Percentiles rank a stretch among this genome's conserved stretches.
Conservation (phyloP, 2,888 invertebrate genomes). For the Dryococelus australis region DNA sequence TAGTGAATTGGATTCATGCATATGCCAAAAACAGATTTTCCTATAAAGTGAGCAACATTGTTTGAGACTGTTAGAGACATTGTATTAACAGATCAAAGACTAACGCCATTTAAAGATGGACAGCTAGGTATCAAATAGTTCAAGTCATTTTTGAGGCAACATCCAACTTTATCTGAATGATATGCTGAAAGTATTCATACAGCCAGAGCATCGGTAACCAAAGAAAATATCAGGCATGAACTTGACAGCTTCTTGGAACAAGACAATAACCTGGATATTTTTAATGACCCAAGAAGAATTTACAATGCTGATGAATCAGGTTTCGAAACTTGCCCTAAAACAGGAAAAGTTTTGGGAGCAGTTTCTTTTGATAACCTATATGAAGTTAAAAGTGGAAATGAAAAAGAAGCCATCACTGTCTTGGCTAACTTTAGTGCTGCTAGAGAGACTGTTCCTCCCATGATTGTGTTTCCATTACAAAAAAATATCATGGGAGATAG, state of each 20-base stretch:
- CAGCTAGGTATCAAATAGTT: constrained; percentile 26
- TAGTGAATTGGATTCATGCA: constrained; percentile 26
- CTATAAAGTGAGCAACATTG: constrained; percentile 18
- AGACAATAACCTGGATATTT: constrained; percentile 27
- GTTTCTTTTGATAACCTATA: constrained; percentile 29
- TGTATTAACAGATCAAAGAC: constrained; percentile 23
- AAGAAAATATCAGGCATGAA: background rate
- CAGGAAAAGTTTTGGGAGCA: constrained; percentile 33
- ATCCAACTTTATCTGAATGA: background rate
- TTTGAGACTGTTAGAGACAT: constrained; percentile 27
- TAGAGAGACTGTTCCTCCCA: constrained; percentile 19
- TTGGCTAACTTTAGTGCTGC: constrained; percentile 32
- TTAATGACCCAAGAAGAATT: constrained; percentile 30
- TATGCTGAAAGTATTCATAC: constrained; percentile 28
- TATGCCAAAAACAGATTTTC: constrained; percentile 27
- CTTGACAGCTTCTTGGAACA: constrained; percentile 19
- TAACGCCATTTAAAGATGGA: constrained; percentile 22
- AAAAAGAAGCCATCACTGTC: constrained; percentile 32
- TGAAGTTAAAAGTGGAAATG: constrained; percentile 32
- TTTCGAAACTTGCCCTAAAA: constrained; percentile 32
- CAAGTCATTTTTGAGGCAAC: constrained; percentile 18
- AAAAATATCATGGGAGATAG: constrained; percentile 32
- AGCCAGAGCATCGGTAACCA: constrained; percentile 23
- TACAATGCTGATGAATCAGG: constrained; percentile 33
- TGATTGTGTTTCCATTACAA: constrained; percentile 32